Evolutionary conservation across 2,797 vertebrate genomes (phyloP).

Genomic region (Anguilla megastoma): DNA sequence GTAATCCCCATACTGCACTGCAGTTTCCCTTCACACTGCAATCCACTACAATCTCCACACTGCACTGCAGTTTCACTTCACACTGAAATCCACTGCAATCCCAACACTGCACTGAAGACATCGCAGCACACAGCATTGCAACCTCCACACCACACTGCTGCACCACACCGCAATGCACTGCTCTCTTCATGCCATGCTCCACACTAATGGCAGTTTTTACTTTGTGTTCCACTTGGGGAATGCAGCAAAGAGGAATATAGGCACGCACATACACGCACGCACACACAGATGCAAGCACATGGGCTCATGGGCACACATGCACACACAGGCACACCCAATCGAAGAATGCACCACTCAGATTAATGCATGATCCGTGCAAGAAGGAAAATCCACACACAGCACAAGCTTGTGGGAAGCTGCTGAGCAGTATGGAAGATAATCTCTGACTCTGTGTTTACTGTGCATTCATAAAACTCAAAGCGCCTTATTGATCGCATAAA

Average conservation of each 20-base stretch:
- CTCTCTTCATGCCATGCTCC: constrained; percentile 39
- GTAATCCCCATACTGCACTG: constrained; percentile 42
- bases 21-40: constrained; percentile 40
- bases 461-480: not conserved
- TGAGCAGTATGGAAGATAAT: not conserved
- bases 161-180: constrained; percentile 31
- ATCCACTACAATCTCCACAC: constrained; percentile 43
- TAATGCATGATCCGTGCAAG: not conserved
- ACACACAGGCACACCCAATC: not conserved
- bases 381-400: constrained; percentile 19
- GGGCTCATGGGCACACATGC: constrained; percentile 5
- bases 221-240: constrained; percentile 18
- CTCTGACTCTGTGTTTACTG: not conserved
- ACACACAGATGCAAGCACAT: constrained; percentile 20
- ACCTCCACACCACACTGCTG: constrained; percentile 27
- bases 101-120: constrained; percentile 42
- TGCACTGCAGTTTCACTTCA: constrained; percentile 54
- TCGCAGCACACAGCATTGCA: constrained; percentile 38
- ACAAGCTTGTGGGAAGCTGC: not conserved
- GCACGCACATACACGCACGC: constrained; percentile 3
- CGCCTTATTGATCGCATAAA: not conserved
- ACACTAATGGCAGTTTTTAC: constrained; percentile 31
- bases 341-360: not conserved
- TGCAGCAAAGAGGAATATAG: not conserved
- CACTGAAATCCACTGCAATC: constrained; percentile 49